phyloP scores from a whole-genome alignment of 2,888 invertebrate genomes.

The Dinocampus coccinellae region DNA sequence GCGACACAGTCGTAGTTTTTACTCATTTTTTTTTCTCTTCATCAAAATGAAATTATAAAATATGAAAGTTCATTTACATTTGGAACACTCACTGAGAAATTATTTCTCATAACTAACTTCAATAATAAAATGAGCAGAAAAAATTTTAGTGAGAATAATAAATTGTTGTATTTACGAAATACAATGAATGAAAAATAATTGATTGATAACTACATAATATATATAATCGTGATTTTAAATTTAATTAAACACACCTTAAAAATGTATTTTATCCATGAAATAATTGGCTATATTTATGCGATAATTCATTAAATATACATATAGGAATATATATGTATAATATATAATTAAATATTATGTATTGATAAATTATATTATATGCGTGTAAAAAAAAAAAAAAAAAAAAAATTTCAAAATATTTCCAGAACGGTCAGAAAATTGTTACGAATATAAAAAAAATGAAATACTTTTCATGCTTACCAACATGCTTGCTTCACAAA shows the following conservation, averaged over 20 bases:
- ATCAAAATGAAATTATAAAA: background rate
- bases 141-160: too few relatives aligned
- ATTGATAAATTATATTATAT: too few relatives aligned
- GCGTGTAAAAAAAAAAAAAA: too few relatives aligned
- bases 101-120: background rate
- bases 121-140: background rate
- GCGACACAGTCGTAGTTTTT: background rate
- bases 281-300: too few relatives aligned
- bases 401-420: too few relatives aligned
- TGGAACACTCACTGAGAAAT: background rate
- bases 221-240: background rate
- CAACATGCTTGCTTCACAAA: slow-evolving; percentile 7
- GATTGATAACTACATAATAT: background rate
- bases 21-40: background rate
- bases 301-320: too few relatives aligned
- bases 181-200: background rate
- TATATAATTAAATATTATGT: too few relatives aligned
- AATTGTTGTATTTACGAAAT: background rate
- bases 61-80: background rate
- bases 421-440: slow-evolving; percentile 22
- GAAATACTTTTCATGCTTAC: slow-evolving; percentile 4
- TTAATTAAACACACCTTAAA: background rate
- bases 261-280: background rate
- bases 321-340: too few relatives aligned
- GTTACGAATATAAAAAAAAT: background rate